Evolutionary conservation across 2,888 invertebrate species (phyloP), one percentile per base, ranked within the genome.

Genomic region (Rapana venosa): DNA sequence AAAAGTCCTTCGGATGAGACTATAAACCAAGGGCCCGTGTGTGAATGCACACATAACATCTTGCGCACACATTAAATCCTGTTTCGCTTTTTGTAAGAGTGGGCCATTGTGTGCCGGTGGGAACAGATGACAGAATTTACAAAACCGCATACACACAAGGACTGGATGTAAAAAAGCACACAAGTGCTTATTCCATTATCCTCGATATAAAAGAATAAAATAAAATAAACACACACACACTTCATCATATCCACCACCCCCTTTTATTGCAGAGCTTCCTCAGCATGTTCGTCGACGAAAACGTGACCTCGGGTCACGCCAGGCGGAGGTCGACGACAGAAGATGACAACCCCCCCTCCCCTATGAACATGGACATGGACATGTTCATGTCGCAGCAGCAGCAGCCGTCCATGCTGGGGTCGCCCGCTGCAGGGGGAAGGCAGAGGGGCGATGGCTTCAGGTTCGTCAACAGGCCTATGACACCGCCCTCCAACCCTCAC

Each of bases 291-390:
- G 98, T 98, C 0, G 99, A 99, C 94, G 99, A 99, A 95, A 98
- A 97, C 90, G 94, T 94, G 58, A 93, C 94, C 20, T 98, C 98
- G 20, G 97, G 98, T 81, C 98, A 97, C 93, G 94, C 95, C 61
- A 97, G 98, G n/a, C 96, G 97, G 0, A 97, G 98, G 90, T 98
- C 98, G 0, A 97, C 98, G 93, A 98, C 98, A 1, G 99, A 99
- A 96, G 99, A 99, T 95, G 99, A 99, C 95, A 99, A 99, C 96
- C 99, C 99, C 0, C 98, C 99, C 0, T 99, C 99, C 0, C 99
- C 99, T 0, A 97, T 98, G 94, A 97, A 98, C 0, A 97, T 98
- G 95, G 95, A 96, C 90, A 93, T 95, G 91, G 98, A 98, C 96
- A 97, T 97, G 93, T 97, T 96, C 92, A 93, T 96, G 92, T 93